These are phyloP conservation scores for Caenorhabditis brenneri DNA, from an alignment of 1,140 invertebrate genomes.

Conservation along the genomic window DNA sequence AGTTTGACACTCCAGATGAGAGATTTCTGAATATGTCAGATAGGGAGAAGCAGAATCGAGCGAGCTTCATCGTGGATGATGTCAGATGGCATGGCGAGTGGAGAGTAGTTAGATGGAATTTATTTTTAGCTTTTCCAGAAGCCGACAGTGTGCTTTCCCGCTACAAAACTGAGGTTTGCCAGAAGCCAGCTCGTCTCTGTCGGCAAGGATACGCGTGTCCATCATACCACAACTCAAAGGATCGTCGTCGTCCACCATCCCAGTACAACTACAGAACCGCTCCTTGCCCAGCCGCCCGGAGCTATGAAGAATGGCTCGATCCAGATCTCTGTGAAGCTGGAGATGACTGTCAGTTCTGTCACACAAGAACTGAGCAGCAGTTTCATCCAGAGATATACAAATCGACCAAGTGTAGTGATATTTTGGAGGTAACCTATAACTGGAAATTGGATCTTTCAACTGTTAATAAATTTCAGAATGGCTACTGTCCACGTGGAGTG, in stretches of 20 bases:
- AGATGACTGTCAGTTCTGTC: conserved; percentile 92
- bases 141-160: conserved; percentile 94
- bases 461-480: neutral
- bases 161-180: conserved; percentile 97
- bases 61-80: conserved; percentile 76
- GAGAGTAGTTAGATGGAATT: conserved; percentile 94
- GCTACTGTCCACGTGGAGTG: neutral
- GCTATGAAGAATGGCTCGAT: conserved; percentile 97
- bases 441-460: neutral
- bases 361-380: conserved; percentile 98
- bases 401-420: conserved; percentile 96
- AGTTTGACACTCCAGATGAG: no score
- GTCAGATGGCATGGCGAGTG: neutral
- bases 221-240: conserved; percentile 96
- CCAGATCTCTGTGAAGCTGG: conserved; percentile 91
- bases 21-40: no score
- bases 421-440: conserved; percentile 75
- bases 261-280: conserved; percentile 81
- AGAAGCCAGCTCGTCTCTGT: conserved; percentile 91
- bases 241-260: conserved; percentile 85
- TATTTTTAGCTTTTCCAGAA: conserved; percentile 76
- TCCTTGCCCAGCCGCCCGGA: conserved; percentile 96
- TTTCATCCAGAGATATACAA: conserved; percentile 99
- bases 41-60: no score
- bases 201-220: conserved; percentile 97